A percentile compares a stretch with the other conserved stretches of the same genome.
These are phyloP conservation scores for Pterocles orientalis DNA, from an alignment of 2,113 vertebrate species.

Conservation along the genomic window DNA sequence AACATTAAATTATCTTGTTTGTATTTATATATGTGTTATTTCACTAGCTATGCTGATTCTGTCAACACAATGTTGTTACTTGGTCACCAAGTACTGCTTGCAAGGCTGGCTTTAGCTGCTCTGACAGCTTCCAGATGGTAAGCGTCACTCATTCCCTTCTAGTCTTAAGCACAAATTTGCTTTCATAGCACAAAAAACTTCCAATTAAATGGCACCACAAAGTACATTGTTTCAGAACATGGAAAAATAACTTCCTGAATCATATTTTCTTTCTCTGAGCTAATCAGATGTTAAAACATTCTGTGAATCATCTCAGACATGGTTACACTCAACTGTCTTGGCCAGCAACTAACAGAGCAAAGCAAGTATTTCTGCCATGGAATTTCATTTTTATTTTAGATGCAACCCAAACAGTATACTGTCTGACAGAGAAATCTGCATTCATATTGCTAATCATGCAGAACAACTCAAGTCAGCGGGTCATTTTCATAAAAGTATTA, in stretches of 20 bases:
- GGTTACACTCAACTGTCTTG: background rate
- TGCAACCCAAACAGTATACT: background rate
- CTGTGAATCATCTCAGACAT: background rate
- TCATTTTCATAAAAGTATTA: background rate
- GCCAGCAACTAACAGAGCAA: background rate
- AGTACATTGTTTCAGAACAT: fast-evolving
- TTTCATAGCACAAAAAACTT: background rate
- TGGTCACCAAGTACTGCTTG: background rate
- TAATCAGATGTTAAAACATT: background rate
- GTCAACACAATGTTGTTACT: background rate
- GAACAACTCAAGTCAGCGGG: background rate
- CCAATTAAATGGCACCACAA: background rate
- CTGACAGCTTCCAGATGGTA: background rate
- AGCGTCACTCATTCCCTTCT: fast-evolving
- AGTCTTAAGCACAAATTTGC: background rate
- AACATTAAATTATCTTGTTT: background rate
- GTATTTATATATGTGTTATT: background rate
- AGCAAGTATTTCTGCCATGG: background rate
- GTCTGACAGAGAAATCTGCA: background rate
- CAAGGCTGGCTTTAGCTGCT: background rate
- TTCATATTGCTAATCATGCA: background rate
- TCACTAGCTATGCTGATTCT: background rate
- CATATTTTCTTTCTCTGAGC: background rate
- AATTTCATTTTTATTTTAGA: background rate
- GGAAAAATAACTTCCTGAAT: background rate